Evolutionary conservation across 2,113 vertebrate genomes (phyloP).

Genomic region (Atrichornis clamosus): DNA sequence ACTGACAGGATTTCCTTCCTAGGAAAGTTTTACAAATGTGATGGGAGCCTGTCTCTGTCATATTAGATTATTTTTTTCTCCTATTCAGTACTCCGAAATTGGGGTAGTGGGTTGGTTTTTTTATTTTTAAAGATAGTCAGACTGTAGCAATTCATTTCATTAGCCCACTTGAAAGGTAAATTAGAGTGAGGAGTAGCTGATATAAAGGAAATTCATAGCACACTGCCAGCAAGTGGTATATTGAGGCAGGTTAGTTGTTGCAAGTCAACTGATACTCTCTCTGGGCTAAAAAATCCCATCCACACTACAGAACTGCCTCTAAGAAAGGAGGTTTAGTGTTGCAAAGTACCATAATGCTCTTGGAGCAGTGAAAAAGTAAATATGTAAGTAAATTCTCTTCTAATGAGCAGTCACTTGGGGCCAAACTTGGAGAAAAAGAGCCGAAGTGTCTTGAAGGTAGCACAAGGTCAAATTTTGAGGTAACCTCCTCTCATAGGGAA

Average conservation of each 20-base stretch:
- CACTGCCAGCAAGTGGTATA: background rate
- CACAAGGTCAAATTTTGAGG: background rate
- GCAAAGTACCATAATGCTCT: background rate
- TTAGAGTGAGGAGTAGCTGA: background rate
- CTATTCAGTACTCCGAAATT: background rate
- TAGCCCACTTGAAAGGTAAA: constrained; percentile 40
- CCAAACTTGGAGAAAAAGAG: background rate
- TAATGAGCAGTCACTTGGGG: background rate
- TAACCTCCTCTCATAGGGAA: background rate
- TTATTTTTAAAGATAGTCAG: background rate
- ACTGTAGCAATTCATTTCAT: background rate
- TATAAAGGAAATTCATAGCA: background rate
- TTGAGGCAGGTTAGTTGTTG: background rate
- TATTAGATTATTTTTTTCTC: background rate
- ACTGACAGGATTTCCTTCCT: constrained; percentile 62
- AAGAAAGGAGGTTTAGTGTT: background rate
- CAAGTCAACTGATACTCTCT: background rate
- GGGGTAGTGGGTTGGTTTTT: background rate
- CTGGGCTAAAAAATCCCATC: background rate
- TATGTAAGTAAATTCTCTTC: background rate
- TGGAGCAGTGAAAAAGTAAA: background rate
- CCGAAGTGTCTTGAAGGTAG: background rate
- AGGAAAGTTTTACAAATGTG: constrained; percentile 36
- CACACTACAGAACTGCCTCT: background rate
- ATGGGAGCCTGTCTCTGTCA: background rate